Percentiles rank a stretch among this genome's conserved stretches.
phyloP scores from a whole-genome alignment of 2,797 vertebrate genomes.

The Apodemus agrarius region DNA sequence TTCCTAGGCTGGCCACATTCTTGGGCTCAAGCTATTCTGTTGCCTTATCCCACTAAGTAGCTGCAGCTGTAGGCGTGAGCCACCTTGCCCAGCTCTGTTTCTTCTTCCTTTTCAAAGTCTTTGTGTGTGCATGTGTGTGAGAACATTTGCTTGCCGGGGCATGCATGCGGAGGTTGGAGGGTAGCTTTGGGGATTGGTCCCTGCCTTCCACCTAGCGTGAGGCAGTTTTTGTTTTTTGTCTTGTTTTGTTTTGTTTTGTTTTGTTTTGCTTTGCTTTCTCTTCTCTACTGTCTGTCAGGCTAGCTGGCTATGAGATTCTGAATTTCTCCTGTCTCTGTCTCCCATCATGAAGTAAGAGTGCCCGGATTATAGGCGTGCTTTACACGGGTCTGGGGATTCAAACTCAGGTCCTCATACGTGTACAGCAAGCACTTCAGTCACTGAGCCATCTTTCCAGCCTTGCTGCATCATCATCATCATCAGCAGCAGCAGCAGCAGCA shows the following conservation, averaged over 20 bases:
- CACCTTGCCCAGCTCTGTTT: not conserved
- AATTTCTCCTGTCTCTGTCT: not conserved
- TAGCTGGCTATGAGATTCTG: not conserved
- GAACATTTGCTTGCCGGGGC: not conserved
- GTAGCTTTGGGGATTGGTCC: not conserved
- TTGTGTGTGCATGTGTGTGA: not conserved
- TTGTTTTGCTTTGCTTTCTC: not conserved
- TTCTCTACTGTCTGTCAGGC: not conserved
- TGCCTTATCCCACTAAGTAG: too few species aligned
- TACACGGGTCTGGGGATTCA: not conserved
- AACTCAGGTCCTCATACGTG: not conserved
- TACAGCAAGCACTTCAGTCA: not conserved
- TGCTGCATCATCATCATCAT: not conserved
- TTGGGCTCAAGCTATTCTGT: not conserved
- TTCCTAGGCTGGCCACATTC: not conserved
- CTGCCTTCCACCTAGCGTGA: not conserved
- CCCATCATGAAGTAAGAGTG: not conserved
- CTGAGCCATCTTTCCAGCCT: not conserved
- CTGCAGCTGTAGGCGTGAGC: not conserved
- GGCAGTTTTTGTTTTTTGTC: not conserved
- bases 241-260: not conserved
- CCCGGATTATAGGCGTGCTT: not conserved
- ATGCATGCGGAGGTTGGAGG: not conserved
- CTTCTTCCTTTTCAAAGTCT: not conserved
- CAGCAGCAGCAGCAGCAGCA: too few species aligned